A percentile compares a stretch with the other conserved stretches of the same genome.
These are phyloP conservation scores for Crotalus viridis DNA, from an alignment of 2,113 vertebrate genomes.

Conservation along the genomic window DNA sequence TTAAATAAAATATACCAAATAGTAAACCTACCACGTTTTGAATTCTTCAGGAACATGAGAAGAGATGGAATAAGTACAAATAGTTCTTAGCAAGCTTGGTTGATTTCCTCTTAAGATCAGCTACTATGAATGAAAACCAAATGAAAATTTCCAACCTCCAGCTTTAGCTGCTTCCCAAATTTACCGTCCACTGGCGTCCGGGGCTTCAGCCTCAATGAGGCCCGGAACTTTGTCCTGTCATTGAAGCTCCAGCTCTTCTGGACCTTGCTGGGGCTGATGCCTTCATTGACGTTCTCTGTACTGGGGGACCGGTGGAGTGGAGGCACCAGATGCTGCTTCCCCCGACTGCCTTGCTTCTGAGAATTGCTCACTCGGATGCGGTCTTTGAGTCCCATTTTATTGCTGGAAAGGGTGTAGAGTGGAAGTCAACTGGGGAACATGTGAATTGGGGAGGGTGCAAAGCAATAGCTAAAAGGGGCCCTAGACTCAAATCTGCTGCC, in stretches of 20 bases:
- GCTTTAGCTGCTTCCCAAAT: not conserved
- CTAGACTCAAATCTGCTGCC: not conserved
- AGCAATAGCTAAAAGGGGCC: not conserved
- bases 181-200: slow-evolving; percentile 81
- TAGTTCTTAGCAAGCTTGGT: not conserved
- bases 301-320: slow-evolving; percentile 78
- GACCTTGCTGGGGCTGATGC: slow-evolving; percentile 87
- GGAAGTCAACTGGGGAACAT: not conserved
- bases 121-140: not conserved
- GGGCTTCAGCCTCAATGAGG: slow-evolving; percentile 88
- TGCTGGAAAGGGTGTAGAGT: slow-evolving; percentile 68
- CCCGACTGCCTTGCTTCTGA: slow-evolving; percentile 76
- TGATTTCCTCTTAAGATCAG: not conserved
- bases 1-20: not conserved
- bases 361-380: slow-evolving; percentile 88
- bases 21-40: not conserved
- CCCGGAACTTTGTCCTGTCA: slow-evolving; percentile 91
- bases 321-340: slow-evolving; percentile 72
- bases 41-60: not conserved
- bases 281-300: slow-evolving; percentile 82
- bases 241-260: slow-evolving; percentile 99
- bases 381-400: slow-evolving; percentile 91
- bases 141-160: not conserved
- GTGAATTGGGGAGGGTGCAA: not conserved
- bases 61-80: not conserved